These are phyloP conservation scores for Hirundo rustica DNA, from an alignment of 2,797 vertebrate genomes.

Conservation along the genomic window DNA sequence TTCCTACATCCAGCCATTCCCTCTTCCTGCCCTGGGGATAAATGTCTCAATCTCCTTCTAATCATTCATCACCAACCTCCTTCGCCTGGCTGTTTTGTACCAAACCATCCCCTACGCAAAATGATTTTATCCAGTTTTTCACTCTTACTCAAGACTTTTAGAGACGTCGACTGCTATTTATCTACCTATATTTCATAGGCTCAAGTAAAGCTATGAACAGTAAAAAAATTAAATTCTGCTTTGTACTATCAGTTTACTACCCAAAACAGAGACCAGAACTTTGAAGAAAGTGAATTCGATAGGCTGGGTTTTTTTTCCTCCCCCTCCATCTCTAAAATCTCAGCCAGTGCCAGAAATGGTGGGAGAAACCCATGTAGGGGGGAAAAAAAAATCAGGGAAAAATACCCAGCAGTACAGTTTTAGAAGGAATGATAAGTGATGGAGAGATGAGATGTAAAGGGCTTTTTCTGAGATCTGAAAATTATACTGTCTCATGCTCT, in stretches of 20 bases:
- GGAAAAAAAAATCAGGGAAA: neutral
- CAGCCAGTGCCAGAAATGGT: neutral
- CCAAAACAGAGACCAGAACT: neutral
- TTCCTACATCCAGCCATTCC: neutral
- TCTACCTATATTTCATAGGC: neutral
- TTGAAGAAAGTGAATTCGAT: neutral
- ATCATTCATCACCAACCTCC: neutral
- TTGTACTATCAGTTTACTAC: neutral
- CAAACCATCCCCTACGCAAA: neutral
- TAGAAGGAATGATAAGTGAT: neutral
- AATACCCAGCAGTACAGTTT: neutral
- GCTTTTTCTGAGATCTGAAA: neutral
- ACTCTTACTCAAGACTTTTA: neutral
- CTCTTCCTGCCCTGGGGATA: neutral
- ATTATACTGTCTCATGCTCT: neutral
- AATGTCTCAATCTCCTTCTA: slow-evolving; percentile 8
- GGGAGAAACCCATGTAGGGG: neutral
- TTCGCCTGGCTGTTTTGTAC: neutral
- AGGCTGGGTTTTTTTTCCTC: accelerated
- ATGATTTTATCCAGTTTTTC: neutral
- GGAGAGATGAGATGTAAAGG: neutral
- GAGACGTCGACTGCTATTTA: neutral
- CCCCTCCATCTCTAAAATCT: neutral
- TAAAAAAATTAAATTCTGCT: neutral
- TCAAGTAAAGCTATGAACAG: neutral